Evolutionary conservation across 30 jellyfish, hydroid and myxozoan genomes (phyloP).

Genomic region (Nemopilema nomurai): DNA sequence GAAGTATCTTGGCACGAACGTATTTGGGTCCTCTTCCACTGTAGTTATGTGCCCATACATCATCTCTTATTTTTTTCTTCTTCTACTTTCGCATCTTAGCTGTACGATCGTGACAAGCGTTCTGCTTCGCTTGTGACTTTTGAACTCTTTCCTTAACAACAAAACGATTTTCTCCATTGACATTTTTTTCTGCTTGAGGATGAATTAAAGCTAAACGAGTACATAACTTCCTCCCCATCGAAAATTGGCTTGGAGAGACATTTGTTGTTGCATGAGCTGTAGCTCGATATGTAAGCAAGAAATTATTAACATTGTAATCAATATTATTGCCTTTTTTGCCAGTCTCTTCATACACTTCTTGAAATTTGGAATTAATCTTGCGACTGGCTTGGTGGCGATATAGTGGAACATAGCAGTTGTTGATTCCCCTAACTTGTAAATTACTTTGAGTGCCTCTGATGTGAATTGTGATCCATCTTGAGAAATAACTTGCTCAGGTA

Average conservation of each 20-base stretch:
- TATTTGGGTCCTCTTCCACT: slow-evolving; percentile 31
- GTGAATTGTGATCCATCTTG: slow-evolving; percentile 67
- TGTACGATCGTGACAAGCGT: slow-evolving; percentile 39
- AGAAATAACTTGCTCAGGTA: too few species aligned
- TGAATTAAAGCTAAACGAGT: slow-evolving; percentile 36
- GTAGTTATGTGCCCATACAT: slow-evolving; percentile 47
- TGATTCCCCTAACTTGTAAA: slow-evolving; percentile 67
- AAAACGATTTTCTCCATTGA: slow-evolving; percentile 28
- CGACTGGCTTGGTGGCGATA: slow-evolving; percentile 64
- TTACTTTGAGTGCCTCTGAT: slow-evolving; percentile 58
- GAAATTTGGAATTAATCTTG: slow-evolving; percentile 52
- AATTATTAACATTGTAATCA: slow-evolving; percentile 37
- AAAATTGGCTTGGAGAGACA: slow-evolving; percentile 24
- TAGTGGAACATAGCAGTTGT: slow-evolving; percentile 64
- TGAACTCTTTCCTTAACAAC: slow-evolving; percentile 34
- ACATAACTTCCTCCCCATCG: slow-evolving; percentile 25
- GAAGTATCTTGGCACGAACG: slow-evolving; percentile 62
- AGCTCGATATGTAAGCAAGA: slow-evolving; percentile 54
- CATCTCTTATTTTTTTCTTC: slow-evolving; percentile 45
- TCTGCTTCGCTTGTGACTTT: slow-evolving; percentile 47
- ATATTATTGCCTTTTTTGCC: slow-evolving; percentile 56
- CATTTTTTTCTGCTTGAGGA: slow-evolving; percentile 20
- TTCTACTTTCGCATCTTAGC: slow-evolving; percentile 42
- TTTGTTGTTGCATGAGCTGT: slow-evolving; percentile 33
- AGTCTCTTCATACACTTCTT: slow-evolving; percentile 51